Percentiles rank a stretch among this genome's conserved stretches.
Conservation (phyloP, 2,113 vertebrate species). For the Sorex araneus region DNA sequence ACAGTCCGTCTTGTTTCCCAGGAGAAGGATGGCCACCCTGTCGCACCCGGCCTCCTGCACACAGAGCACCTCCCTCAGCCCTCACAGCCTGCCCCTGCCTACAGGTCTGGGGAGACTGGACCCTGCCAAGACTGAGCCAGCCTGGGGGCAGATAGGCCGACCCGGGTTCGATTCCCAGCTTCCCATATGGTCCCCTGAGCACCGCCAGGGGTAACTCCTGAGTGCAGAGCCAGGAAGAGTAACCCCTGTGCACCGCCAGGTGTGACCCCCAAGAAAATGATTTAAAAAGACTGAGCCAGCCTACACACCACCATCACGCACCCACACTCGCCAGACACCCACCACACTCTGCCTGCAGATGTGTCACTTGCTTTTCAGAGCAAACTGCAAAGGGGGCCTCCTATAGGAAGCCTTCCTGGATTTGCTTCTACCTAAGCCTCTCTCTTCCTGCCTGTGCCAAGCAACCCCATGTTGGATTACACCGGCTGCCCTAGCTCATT, state of each 20-base stretch:
- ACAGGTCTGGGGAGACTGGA: not conserved
- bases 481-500: not conserved
- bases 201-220: too few relatives aligned
- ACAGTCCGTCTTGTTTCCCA: slow-evolving; percentile 95
- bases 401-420: slow-evolving; percentile 14
- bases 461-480: not conserved
- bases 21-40: slow-evolving; percentile 89
- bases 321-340: not conserved
- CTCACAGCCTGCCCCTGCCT: not conserved
- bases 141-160: too few relatives aligned
- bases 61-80: not conserved
- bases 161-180: too few relatives aligned
- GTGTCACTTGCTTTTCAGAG: not conserved
- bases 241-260: too few relatives aligned
- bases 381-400: not conserved
- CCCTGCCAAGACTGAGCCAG: not conserved
- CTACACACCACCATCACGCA: accelerated
- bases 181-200: too few relatives aligned
- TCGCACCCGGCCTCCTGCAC: slow-evolving; percentile 90
- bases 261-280: too few relatives aligned
- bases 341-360: not conserved
- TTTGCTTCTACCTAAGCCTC: not conserved
- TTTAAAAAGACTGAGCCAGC: not conserved
- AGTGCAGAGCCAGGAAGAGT: too few relatives aligned
- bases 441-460: not conserved